Evolutionary conservation across 2,113 vertebrate genomes (phyloP).

Genomic region (Typhlomys cinereus): DNA sequence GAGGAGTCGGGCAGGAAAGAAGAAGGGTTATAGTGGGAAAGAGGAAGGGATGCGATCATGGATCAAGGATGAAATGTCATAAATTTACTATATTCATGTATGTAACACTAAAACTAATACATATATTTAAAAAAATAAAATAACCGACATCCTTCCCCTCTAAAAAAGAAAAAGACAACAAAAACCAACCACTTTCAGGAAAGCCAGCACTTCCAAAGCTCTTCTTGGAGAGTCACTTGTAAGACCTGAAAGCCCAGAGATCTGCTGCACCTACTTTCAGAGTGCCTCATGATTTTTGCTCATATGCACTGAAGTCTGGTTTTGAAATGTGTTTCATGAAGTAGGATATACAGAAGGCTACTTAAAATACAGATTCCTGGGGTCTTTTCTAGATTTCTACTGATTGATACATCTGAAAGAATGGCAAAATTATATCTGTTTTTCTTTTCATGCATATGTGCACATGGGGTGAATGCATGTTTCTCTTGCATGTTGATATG

Average conservation of each 20-base stretch:
- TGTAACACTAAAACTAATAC: too few relatives aligned
- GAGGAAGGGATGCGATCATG: too few relatives aligned
- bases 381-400: not conserved
- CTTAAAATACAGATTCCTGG: constrained; percentile 13
- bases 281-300: constrained; percentile 18
- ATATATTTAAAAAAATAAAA: too few relatives aligned
- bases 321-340: not conserved
- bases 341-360: not conserved
- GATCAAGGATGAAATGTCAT: too few relatives aligned
- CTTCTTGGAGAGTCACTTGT: not conserved
- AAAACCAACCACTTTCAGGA: not conserved
- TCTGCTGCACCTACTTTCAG: not conserved
- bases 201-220: not conserved
- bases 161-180: constrained; percentile 27
- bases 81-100: too few relatives aligned
- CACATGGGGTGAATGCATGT: too few relatives aligned
- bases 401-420: not conserved
- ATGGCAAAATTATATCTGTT: too few relatives aligned
- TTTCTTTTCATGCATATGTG: too few relatives aligned
- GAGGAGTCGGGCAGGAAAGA: too few relatives aligned
- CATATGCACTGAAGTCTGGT: not conserved
- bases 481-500: too few relatives aligned
- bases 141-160: too few relatives aligned
- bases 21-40: too few relatives aligned
- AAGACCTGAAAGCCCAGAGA: not conserved